Evolutionary conservation across 1,140 invertebrate genomes (phyloP).

Genomic region (Ptiloglossa arizonensis): DNA sequence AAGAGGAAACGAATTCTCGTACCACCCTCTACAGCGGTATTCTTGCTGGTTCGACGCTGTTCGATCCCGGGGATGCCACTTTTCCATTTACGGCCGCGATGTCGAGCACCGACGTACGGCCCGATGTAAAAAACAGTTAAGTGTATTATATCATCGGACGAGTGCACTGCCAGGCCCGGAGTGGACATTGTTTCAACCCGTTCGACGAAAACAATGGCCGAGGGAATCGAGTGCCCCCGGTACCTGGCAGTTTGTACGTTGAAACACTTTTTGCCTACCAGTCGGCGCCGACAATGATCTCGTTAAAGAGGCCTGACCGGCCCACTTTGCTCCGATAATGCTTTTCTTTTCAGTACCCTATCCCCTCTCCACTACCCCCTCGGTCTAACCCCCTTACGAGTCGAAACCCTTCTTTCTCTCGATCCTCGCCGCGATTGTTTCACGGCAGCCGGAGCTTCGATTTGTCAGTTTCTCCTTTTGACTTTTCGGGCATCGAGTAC

Average conservation of each 20-base stretch:
- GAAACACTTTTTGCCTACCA: constrained; percentile 50
- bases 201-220: constrained; percentile 33
- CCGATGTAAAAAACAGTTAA: constrained; percentile 42
- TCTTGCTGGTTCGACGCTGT: neutral
- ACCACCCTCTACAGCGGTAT: neutral
- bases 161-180: constrained; percentile 5
- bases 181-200: constrained; percentile 63
- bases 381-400: no score
- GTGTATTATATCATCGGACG: constrained; percentile 40
- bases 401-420: no score
- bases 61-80: constrained; percentile 47
- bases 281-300: constrained; percentile 45
- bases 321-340: constrained; percentile 49
- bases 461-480: constrained; percentile 59
- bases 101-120: constrained; percentile 23
- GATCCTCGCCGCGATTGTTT: constrained; percentile 18
- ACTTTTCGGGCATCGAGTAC: neutral
- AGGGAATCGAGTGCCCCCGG: constrained; percentile 30
- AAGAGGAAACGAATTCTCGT: constrained; percentile 44
- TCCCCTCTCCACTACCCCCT: constrained; percentile 45
- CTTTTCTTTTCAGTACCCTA: constrained; percentile 43
- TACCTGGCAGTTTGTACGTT: constrained; percentile 33
- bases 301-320: constrained; percentile 49
- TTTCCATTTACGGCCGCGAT: constrained; percentile 40
- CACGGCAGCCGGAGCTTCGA: neutral